A percentile compares a stretch with the other conserved stretches of the same genome.
These are phyloP conservation scores for Poecilia picta DNA, from an alignment of 2,797 vertebrate species.

Conservation along the genomic window DNA sequence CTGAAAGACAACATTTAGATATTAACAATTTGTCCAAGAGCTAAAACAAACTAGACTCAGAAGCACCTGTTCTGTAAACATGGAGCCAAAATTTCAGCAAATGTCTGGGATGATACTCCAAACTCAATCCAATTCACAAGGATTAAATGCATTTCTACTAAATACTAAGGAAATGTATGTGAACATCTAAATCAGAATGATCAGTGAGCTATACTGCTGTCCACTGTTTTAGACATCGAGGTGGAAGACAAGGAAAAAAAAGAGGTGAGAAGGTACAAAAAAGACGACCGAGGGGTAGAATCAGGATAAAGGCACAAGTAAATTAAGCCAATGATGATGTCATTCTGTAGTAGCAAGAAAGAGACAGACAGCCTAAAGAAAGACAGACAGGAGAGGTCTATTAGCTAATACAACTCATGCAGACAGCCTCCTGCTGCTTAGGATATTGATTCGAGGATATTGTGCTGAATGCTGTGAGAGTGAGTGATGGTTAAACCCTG, in stretches of 20 bases:
- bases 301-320: constrained; percentile 17
- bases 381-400: constrained; percentile 44
- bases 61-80: too few relatives aligned
- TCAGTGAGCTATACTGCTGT: constrained; percentile 29
- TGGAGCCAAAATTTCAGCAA: neutral
- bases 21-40: neutral
- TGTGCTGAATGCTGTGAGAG: constrained; percentile 29
- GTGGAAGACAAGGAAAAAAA: neutral
- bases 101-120: neutral
- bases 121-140: neutral
- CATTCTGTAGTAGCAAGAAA: constrained; percentile 44
- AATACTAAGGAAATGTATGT: too few relatives aligned
- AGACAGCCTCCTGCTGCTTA: constrained; percentile 56
- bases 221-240: constrained; percentile 34
- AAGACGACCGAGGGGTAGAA: neutral
- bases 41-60: too few relatives aligned
- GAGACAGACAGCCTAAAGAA: constrained; percentile 22
- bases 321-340: constrained; percentile 37
- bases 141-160: too few relatives aligned
- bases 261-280: constrained; percentile 7
- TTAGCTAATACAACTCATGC: constrained; percentile 60
- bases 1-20: neutral
- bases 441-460: constrained; percentile 54
- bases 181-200: constrained; percentile 2
- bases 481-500: constrained; percentile 57